Evolutionary conservation across 1,140 invertebrate species (phyloP), one percentile per base, ranked within the genome.

Genomic region (Bombus waltoni): DNA sequence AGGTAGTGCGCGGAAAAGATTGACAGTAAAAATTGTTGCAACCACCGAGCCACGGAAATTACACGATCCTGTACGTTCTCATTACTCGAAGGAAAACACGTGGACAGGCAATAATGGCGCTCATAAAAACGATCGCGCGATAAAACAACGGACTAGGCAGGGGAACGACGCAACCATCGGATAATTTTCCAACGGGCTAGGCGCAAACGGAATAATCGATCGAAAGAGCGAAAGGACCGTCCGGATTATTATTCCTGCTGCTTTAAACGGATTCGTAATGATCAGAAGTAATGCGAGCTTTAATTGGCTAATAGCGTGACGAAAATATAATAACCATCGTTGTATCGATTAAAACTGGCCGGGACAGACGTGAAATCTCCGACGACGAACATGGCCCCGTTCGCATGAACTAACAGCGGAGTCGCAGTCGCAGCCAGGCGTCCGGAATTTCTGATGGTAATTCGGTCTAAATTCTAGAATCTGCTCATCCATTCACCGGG

Each of bases 401-500:
- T 74, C 47, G 57, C 79, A 10, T 22, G 57, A 32, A 40, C 70
- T 35, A 68, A 47, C 77, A 38, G 2, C 40, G 18, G 40, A 81
- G 32, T 25, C 76, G 44, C 3, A 85, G 77, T 53, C 70, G 40
- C 32, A 35, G 28, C 35, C 22, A 25, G 65, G 5, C 83, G 78
- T 57, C 42, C 70, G 78, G 78, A 81, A 85, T 85, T 85, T 85
- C 83, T 74, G 57, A 81, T 75, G 76, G 59, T 85, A 81, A 85
- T 85, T 85, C 57, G 9, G 71, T 81, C 84, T 66, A 68, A 81
- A 81, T 85, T 85, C 79, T 62, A 71, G 78, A 59, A 66, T 85
- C 84, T 85, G 57, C 79, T 75, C 84, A 40, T 57, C 79, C 84
- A 53, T 85, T 85, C 70, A 74, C 15, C 68, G 83, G 57, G n/a